Percentiles rank a stretch among this genome's conserved stretches.
phyloP scores from a whole-genome alignment of 2,113 vertebrate genomes.

The Sinocyclocheilus anophthalmus region DNA sequence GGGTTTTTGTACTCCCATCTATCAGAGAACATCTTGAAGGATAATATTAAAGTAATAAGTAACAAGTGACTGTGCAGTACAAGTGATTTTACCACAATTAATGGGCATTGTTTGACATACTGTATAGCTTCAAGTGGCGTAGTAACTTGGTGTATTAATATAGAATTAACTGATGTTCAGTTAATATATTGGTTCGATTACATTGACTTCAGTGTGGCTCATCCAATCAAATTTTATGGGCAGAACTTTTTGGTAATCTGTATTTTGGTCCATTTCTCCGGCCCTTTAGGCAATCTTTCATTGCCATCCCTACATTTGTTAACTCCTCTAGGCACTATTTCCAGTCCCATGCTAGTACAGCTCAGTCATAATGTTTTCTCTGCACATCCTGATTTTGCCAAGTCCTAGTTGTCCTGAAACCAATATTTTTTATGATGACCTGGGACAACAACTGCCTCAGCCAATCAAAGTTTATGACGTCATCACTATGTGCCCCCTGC shows the following conservation, averaged over 20 bases:
- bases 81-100: background rate
- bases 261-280: background rate
- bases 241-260: background rate
- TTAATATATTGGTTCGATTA: background rate
- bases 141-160: background rate
- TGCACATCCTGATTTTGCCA: no score
- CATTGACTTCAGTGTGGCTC: background rate
- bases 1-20: constrained; percentile 18
- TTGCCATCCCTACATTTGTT: background rate
- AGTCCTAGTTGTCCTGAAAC: no score
- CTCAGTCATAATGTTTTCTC: background rate
- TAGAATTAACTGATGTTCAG: background rate
- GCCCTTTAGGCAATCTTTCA: background rate
- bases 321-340: background rate
- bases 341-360: background rate
- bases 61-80: background rate
- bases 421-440: no score
- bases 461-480: no score
- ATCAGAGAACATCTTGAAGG: background rate
- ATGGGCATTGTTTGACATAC: background rate
- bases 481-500: no score
- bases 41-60: background rate
- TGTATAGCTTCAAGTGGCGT: background rate
- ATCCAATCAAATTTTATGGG: background rate
- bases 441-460: no score